Base-by-base conservation (phyloP, 2,797 vertebrate species). In the Luscinia megarhynchos region DNA sequence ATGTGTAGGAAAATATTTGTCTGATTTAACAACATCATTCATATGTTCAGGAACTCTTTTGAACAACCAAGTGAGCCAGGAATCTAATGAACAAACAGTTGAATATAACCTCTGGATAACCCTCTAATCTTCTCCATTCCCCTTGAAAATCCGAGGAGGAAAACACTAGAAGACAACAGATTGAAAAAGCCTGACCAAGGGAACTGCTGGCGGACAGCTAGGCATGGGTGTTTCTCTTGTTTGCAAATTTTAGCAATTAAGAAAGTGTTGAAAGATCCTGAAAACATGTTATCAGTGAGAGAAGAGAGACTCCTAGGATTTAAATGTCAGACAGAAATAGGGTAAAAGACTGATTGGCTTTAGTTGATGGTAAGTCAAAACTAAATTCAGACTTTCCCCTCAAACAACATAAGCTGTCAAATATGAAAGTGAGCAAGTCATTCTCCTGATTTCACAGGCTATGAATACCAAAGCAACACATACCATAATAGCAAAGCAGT, bases 221-320 rank as follows among this genome's bases (percentile, higher is more conserved):
- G 53, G 57, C 48, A 62, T 61, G 69, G 76, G 54, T 85, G 69
- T 89, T 92, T 75, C 48, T 85, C 43, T 67, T 84, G 75, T 87
- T 91, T 48, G 84, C 90, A 91, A 90, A 89, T 94, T 90, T 88
- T 85, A 91, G 90, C 94, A 96, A 94, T 92, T 95, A 96, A 93
- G 89, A 10, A 94, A 94, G 90, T 90, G 93, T 94, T 96, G 94
- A 94, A 96, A 85, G 88, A 94, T 87, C 89, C 75, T 89, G 94
- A 79, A 89, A 97, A 95, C 85, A 66, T 91, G 94, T 58, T 92
- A 81, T 92, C 87, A 84, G 51, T 78, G 91, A 87, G 62, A 83
- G 53, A 89, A 80, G 75, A 93, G 54, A 81, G 45, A 29, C 69
- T 91, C 85, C 40, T 41, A 84, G 69, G 61, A 74, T 67, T 93